Conservation (phyloP, 2,888 invertebrate species). For the Macrophya alboannulata region DNA sequence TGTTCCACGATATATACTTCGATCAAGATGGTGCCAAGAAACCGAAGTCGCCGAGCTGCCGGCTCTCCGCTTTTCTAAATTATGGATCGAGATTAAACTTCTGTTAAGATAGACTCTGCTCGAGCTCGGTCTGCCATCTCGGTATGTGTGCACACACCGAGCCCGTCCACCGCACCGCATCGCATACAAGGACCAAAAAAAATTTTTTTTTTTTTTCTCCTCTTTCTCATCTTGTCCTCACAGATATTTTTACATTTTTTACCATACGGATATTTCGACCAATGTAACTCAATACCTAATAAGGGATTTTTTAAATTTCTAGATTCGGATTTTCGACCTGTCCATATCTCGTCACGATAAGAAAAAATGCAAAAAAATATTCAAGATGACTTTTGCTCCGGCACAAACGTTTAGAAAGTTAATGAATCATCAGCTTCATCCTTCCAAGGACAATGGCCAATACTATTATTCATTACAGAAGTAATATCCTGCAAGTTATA, state of each 20-base stretch:
- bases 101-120: constrained; percentile 42
- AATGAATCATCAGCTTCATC: neutral
- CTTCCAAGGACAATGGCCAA: neutral
- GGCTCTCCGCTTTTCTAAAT: constrained; percentile 53
- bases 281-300: neutral
- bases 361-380: no score
- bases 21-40: constrained; percentile 55
- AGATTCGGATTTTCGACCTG: neutral
- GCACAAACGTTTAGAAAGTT: neutral
- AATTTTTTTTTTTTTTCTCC: no score
- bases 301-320: neutral
- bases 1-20: constrained; percentile 55
- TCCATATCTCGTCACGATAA: neutral
- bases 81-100: constrained; percentile 55
- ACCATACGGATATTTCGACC: neutral
- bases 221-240: neutral
- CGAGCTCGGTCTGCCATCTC: constrained; percentile 3
- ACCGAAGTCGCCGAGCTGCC: constrained; percentile 53
- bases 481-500: no score
- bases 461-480: neutral
- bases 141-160: neutral
- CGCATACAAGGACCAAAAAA: neutral
- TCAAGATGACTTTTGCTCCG: no score
- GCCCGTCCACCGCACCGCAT: neutral
- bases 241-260: constrained; percentile 19